Base-by-base conservation (phyloP, 2,888 invertebrate genomes). In the Caenorhabditis doughertyi region DNA sequence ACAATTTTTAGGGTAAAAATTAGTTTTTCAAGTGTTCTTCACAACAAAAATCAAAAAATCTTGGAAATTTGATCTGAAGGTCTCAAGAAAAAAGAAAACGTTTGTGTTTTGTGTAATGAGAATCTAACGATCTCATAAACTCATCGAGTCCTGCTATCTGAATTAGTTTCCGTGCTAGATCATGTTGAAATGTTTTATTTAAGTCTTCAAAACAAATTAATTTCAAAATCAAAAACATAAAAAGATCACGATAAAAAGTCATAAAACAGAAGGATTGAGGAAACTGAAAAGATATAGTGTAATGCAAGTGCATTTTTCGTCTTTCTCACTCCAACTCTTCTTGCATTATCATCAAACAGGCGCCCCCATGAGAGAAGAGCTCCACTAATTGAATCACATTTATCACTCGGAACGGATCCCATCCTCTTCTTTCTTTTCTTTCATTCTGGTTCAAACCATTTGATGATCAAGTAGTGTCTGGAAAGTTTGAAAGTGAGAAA, bases 231-330 rank as follows among this genome's bases (percentile, higher is more conserved):
- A 35, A 25, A 32, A 51, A 29, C 18, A 23, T 58, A 42, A 42
- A 8, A 27, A 49, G 23, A 51, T 9, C 47, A 71, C 44, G 51
- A 39, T 62, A 62, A 62, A 39, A 23, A 44, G 73, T 55, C 65
- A 73, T 73, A 56, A 65, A 72, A 73, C 27, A 51, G 27, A 32
- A 42, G 55, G 55, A 25, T 11, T 16, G 47, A 56, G n/a, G 64
- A n/a, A 58, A 65, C 44, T 18, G 3, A 25, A 9, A 49, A 39
- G 58, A 62, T 29, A 64, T 79, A 65, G 80, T 80, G 80, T 80
- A 80, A 80, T 80, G 80, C 67, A 80, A 80, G 80, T 80, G 73
- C 80, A 73, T 73, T 73, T 79, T 79, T 79, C 76, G 13, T 58
- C 76, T 44, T 35, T 53, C n/a, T 53, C 65, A 32, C 9, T 51